A percentile compares a stretch with the other conserved stretches of the same genome.
Conservation (phyloP, 2,797 vertebrate genomes). For the Coranthus polyacanthus region DNA sequence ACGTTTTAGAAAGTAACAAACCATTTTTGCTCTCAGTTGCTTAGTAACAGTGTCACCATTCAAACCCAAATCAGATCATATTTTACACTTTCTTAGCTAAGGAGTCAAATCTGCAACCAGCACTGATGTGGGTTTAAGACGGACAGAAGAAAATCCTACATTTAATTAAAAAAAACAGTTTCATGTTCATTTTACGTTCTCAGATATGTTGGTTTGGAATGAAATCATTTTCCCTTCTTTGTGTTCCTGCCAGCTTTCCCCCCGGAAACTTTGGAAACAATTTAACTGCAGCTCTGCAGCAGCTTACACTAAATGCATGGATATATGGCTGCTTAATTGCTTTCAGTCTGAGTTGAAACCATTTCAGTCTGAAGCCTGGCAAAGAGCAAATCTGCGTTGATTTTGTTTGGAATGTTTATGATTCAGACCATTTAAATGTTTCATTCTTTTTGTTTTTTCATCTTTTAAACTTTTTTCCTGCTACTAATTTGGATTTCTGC, state of each 20-base stretch:
- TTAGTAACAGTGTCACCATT: neutral
- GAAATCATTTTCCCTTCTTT: conserved; percentile 24
- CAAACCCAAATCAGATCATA: neutral
- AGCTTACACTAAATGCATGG: conserved; percentile 2
- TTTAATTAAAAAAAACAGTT: neutral
- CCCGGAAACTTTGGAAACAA: conserved; percentile 31
- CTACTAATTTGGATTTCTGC: neutral
- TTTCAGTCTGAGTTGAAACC: conserved; percentile 17
- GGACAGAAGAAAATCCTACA: neutral
- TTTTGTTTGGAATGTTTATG: conserved; percentile 20
- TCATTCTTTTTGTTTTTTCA: too few species aligned
- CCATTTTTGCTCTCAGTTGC: neutral
- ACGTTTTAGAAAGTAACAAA: neutral
- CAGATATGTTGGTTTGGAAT: conserved; percentile 34
- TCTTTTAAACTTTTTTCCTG: too few species aligned
- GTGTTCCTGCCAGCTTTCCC: conserved; percentile 38
- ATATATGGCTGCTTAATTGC: conserved; percentile 2
- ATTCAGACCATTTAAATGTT: neutral
- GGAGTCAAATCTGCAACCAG: neutral
- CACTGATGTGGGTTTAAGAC: neutral
- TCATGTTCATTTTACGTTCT: neutral
- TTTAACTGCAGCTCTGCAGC: conserved; percentile 25
- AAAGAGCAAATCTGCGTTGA: neutral
- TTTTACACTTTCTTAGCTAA: neutral
- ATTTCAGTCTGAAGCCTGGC: conserved; percentile 31